Evolutionary conservation across 2,797 vertebrate species (phyloP).

Genomic region (Phoeniculus purpureus): DNA sequence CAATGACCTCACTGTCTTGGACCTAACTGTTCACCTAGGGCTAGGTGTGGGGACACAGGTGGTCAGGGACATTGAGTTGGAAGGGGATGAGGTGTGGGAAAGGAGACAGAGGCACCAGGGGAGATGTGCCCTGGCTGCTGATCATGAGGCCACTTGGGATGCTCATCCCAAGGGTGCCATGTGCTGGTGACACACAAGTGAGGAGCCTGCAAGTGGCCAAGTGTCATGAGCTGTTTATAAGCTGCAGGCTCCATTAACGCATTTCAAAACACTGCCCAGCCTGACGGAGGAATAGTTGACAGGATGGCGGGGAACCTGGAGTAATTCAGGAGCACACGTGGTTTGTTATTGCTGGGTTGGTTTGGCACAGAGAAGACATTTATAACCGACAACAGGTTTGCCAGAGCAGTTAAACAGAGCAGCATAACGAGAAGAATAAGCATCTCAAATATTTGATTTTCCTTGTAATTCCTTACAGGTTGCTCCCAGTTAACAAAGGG

Average conservation of each 20-base stretch:
- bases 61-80: neutral
- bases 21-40: neutral
- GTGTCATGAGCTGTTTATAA: neutral
- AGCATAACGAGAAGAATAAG: constrained; percentile 31
- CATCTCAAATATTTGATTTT: constrained; percentile 66
- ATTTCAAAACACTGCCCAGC: neutral
- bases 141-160: neutral
- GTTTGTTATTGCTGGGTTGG: neutral
- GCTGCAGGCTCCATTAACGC: neutral
- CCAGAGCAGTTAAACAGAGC: constrained; percentile 20
- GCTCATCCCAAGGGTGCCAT: rapidly evolving
- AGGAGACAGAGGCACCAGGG: neutral
- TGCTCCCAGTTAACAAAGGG: constrained; percentile 27
- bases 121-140: neutral
- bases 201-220: neutral
- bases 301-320: neutral
- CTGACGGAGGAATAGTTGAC: neutral
- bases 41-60: neutral
- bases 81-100: neutral
- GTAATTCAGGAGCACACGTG: neutral
- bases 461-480: constrained; percentile 39
- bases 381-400: constrained; percentile 4
- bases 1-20: neutral
- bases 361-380: constrained; percentile 19
- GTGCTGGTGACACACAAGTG: neutral